phyloP scores from a whole-genome alignment of 2,113 vertebrate genomes.

The Phainopepla nitens region DNA sequence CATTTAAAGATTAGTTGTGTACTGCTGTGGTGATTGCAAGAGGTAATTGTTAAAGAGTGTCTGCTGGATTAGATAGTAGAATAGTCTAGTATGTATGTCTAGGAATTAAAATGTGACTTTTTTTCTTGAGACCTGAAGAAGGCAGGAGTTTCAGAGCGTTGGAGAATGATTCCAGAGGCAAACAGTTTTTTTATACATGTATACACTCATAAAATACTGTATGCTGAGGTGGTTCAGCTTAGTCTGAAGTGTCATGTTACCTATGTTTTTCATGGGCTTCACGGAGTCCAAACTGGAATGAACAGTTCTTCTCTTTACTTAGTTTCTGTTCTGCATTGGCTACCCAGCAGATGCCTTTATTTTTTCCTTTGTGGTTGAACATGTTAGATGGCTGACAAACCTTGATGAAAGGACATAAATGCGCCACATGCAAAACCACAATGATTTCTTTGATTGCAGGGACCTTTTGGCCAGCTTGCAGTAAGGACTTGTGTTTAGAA shows the following conservation, averaged over 20 bases:
- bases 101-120: neutral
- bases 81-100: neutral
- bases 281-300: neutral
- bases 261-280: neutral
- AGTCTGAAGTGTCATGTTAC: neutral
- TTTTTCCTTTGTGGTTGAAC: constrained; percentile 22
- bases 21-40: neutral
- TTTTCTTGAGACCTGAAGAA: neutral
- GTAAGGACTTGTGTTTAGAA: constrained; percentile 70
- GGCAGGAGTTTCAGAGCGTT: neutral
- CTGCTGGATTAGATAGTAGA: neutral
- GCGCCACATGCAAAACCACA: constrained; percentile 61
- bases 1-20: neutral
- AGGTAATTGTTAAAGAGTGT: neutral
- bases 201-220: neutral
- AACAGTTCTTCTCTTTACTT: neutral
- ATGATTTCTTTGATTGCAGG: constrained; percentile 69
- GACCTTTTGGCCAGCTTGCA: constrained; percentile 65
- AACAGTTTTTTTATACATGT: neutral
- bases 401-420: constrained; percentile 43
- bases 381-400: constrained; percentile 48
- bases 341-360: neutral
- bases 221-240: neutral
- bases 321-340: neutral
- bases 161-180: neutral